phyloP scores from a whole-genome alignment of 2,113 vertebrate genomes.

The Theristicus caerulescens region DNA sequence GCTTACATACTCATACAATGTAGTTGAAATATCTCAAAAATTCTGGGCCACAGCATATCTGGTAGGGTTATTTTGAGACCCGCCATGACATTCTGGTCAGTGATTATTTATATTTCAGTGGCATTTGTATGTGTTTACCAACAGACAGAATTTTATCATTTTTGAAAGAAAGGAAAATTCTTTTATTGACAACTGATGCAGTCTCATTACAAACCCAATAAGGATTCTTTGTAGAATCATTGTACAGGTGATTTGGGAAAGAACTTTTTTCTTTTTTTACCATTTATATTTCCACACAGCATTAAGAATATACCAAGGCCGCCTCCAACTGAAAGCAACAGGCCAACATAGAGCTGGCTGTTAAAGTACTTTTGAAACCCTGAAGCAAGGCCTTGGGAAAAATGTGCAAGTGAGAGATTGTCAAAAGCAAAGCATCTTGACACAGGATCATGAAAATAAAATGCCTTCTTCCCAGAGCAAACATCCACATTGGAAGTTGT shows the following conservation, averaged over 20 bases:
- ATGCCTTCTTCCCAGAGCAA: background rate
- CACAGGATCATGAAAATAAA: background rate
- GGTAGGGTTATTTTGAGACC: background rate
- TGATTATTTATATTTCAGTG: background rate
- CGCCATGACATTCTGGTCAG: background rate
- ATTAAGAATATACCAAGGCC: background rate
- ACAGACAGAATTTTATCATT: background rate
- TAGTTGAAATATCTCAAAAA: background rate
- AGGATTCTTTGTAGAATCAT: background rate
- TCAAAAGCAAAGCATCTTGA: background rate
- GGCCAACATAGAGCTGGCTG: background rate
- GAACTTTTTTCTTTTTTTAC: background rate
- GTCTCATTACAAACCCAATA: background rate
- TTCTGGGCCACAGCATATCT: background rate
- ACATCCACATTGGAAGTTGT: background rate
- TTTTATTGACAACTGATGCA: background rate
- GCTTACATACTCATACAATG: background rate
- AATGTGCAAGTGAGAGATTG: background rate
- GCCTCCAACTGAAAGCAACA: background rate
- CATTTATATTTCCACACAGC: background rate
- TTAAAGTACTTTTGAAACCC: background rate
- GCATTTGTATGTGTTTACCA: background rate
- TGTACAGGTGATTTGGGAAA: background rate
- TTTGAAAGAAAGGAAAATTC: background rate
- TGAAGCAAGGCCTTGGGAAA: background rate